phyloP scores from a whole-genome alignment of 2,888 invertebrate genomes.

The Andricus quercusramuli region DNA sequence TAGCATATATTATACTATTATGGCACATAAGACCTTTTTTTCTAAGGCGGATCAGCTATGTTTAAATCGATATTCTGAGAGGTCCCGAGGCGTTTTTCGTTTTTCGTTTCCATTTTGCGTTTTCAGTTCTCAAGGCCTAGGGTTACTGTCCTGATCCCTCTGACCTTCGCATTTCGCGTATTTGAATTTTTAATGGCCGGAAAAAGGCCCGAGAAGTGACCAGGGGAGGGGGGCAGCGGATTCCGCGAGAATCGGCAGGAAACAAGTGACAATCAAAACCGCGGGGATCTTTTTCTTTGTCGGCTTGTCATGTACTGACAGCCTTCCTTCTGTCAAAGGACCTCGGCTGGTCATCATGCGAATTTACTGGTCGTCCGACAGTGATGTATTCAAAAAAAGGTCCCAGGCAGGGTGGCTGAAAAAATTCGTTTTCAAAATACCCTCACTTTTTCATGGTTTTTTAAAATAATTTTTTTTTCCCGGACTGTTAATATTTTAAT shows the following conservation, averaged over 20 bases:
- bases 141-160: constrained; percentile 67
- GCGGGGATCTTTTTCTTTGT: constrained; percentile 70
- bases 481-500: no score
- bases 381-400: neutral
- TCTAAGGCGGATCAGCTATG: constrained; percentile 48
- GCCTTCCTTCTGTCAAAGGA: constrained; percentile 60
- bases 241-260: constrained; percentile 64
- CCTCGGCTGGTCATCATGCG: constrained; percentile 59
- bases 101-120: constrained; percentile 73
- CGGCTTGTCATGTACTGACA: constrained; percentile 67
- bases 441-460: no score
- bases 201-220: constrained; percentile 27
- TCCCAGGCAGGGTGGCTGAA: no score
- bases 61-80: constrained; percentile 61
- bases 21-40: neutral
- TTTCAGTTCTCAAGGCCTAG: constrained; percentile 75
- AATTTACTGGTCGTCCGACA: constrained; percentile 46
- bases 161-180: constrained; percentile 61
- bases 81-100: constrained; percentile 53
- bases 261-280: constrained; percentile 76
- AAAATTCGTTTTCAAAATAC: no score
- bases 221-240: constrained; percentile 44
- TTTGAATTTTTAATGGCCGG: constrained; percentile 66
- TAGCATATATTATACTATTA: constrained; percentile 8
- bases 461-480: no score